Percentiles rank a stretch among this genome's conserved stretches.
These are phyloP conservation scores for Lasiurus borealis DNA, from an alignment of 2,113 vertebrate genomes.

Conservation along the genomic window DNA sequence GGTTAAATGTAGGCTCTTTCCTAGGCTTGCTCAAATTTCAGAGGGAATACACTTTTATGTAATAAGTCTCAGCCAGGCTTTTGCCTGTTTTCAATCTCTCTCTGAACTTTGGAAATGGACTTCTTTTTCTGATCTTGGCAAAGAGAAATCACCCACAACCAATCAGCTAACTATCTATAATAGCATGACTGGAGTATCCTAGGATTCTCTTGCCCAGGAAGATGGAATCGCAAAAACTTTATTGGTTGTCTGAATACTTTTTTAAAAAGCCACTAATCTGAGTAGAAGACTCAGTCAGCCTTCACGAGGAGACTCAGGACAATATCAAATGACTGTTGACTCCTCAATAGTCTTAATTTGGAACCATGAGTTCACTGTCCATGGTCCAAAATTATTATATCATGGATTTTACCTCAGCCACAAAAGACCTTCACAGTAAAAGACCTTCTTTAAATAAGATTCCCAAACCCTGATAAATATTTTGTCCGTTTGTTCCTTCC, in stretches of 20 bases:
- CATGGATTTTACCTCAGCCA: background rate
- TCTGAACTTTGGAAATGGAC: conserved; percentile 12
- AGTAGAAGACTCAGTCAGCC: background rate
- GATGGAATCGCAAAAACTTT: background rate
- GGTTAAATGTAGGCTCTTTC: conserved; percentile 11
- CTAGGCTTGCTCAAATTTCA: conserved; percentile 29
- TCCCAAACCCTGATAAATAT: background rate
- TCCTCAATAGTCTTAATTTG: background rate
- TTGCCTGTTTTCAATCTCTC: background rate
- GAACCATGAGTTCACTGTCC: background rate
- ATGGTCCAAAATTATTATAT: background rate
- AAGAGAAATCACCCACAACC: background rate
- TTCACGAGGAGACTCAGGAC: background rate
- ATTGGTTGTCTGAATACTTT: background rate
- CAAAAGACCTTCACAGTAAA: background rate
- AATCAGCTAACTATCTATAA: background rate
- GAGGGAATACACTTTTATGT: conserved; percentile 23
- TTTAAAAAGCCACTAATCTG: conserved; percentile 18
- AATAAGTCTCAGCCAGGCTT: background rate
- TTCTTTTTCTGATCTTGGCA: background rate
- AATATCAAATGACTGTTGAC: background rate
- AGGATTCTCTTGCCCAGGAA: background rate
- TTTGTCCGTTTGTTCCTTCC: background rate
- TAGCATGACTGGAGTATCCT: background rate
- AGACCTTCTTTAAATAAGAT: background rate